Evolutionary conservation across 2,113 vertebrate genomes (phyloP).

Genomic region (Carettochelys insculpta): DNA sequence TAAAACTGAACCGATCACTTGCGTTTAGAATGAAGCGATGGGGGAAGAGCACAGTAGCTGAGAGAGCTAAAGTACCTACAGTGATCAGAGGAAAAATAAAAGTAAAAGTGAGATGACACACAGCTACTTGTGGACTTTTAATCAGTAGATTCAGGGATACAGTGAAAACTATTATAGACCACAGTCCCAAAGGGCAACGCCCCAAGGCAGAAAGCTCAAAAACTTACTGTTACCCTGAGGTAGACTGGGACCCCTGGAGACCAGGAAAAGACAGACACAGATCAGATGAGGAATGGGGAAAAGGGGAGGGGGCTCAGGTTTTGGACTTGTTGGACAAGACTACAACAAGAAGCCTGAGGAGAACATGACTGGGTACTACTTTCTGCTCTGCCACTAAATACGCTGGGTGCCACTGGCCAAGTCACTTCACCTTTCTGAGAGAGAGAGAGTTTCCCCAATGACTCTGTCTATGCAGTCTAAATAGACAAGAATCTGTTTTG

Average conservation of each 20-base stretch:
- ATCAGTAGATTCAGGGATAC: neutral
- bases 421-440: neutral
- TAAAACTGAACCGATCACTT: neutral
- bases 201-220: neutral
- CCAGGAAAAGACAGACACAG: neutral
- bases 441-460: too few species aligned
- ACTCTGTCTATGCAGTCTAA: too few species aligned
- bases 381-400: neutral
- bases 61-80: neutral
- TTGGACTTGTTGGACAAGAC: neutral
- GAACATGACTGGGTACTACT: neutral
- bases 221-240: neutral
- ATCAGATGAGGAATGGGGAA: neutral
- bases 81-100: neutral
- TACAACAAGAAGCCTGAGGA: neutral
- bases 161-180: neutral
- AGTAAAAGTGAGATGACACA: too few species aligned
- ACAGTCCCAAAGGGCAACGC: neutral
- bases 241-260: neutral
- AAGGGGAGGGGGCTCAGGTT: neutral
- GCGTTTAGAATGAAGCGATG: neutral
- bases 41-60: neutral
- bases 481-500: neutral
- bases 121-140: neutral
- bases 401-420: rapidly evolving